phyloP scores from a whole-genome alignment of 2,888 invertebrate genomes.

The Ligdia adustata region DNA sequence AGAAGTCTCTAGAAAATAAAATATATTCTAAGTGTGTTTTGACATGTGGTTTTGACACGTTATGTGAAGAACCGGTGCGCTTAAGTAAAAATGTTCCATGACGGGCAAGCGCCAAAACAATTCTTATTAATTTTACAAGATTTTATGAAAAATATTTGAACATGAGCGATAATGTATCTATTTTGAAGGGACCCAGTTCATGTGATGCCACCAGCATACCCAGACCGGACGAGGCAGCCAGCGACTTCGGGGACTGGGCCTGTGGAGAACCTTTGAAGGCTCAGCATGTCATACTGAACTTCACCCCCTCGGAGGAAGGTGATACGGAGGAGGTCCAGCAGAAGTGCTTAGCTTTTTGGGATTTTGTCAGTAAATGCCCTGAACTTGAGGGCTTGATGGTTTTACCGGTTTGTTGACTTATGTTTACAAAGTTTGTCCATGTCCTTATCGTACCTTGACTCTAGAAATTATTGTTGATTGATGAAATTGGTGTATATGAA shows the following conservation, averaged over 20 bases:
- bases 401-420: slow-evolving; percentile 38
- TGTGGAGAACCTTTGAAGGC: slow-evolving; percentile 32
- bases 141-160: not conserved
- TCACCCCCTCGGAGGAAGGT: slow-evolving; percentile 37
- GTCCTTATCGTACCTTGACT: too few relatives aligned
- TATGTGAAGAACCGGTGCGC: too few relatives aligned
- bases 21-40: too few relatives aligned
- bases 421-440: too few relatives aligned
- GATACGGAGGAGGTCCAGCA: slow-evolving; percentile 42
- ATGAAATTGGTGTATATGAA: too few relatives aligned
- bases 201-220: slow-evolving; percentile 10
- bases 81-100: too few relatives aligned
- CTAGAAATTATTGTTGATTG: too few relatives aligned
- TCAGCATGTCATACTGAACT: slow-evolving; percentile 29
- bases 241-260: slow-evolving; percentile 31
- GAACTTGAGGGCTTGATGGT: slow-evolving; percentile 42
- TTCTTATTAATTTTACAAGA: too few relatives aligned
- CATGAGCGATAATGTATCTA: not conserved
- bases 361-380: slow-evolving; percentile 38
- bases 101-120: too few relatives aligned
- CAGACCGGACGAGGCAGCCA: slow-evolving; percentile 14
- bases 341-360: slow-evolving; percentile 52
- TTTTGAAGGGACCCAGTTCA: not conserved
- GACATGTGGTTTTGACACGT: too few relatives aligned
- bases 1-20: too few relatives aligned